Percentiles rank a stretch among this genome's conserved stretches.
phyloP scores from a whole-genome alignment of 2,888 invertebrate species.

The Melolontha melolontha region DNA sequence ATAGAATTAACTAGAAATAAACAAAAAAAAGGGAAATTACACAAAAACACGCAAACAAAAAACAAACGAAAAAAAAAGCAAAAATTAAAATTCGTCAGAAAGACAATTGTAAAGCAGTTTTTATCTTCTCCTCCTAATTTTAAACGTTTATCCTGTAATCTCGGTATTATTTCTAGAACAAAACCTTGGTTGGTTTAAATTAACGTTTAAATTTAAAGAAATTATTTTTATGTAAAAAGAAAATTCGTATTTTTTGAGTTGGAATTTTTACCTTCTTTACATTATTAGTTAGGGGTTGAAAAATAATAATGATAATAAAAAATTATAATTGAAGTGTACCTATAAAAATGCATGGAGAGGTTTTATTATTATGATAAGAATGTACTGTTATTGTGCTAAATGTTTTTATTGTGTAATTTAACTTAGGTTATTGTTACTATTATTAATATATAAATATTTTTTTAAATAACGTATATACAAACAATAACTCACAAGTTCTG shows the following conservation, averaged over 20 bases:
- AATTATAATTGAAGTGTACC: background rate
- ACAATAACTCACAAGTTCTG: too few species aligned
- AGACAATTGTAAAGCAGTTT: background rate
- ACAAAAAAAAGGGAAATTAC: background rate
- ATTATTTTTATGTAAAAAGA: too few species aligned
- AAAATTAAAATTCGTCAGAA: background rate
- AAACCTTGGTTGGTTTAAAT: too few species aligned
- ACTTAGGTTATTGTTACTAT: constrained; percentile 6
- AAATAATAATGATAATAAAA: background rate
- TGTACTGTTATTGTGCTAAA: constrained; percentile 12
- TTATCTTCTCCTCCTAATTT: too few species aligned
- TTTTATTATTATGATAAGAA: constrained; percentile 14
- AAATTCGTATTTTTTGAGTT: too few species aligned
- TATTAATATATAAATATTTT: constrained; percentile 9
- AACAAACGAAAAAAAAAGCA: background rate
- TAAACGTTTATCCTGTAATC: too few species aligned
- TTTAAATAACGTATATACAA: constrained; percentile 3
- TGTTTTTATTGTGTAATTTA: constrained; percentile 4
- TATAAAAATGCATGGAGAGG: constrained; percentile 7
- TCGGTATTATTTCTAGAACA: too few species aligned
- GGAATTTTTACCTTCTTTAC: too few species aligned
- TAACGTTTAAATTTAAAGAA: too few species aligned
- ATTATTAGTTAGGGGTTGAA: background rate
- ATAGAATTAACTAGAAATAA: background rate
- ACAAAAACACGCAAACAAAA: constrained; percentile 4